A percentile compares a stretch with the other conserved stretches of the same genome.
Conservation (phyloP, 1,140 invertebrate species). For the Drosophila nasuta region DNA sequence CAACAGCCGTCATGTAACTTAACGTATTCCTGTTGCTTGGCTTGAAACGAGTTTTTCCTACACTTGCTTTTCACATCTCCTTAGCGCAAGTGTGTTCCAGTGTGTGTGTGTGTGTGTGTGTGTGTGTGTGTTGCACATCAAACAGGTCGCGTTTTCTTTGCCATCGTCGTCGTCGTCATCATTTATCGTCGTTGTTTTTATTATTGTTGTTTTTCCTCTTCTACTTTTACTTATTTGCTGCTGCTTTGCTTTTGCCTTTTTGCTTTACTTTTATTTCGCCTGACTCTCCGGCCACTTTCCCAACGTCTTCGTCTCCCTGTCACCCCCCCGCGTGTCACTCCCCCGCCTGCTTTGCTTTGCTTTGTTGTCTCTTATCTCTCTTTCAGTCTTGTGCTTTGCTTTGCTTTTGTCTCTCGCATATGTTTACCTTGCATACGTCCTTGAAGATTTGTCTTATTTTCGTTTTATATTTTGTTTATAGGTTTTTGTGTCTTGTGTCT, state of each 20-base stretch:
- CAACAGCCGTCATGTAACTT: conserved; percentile 2
- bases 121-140: conserved; percentile 56
- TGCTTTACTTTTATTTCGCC: conserved; percentile 30
- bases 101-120: conserved; percentile 10
- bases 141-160: conserved; percentile 80
- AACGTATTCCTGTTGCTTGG: conserved; percentile 47
- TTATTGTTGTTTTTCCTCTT: conserved; percentile 47
- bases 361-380: conserved; percentile 6
- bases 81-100: conserved; percentile 36
- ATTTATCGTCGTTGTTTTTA: conserved; percentile 40
- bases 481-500: conserved; percentile 55
- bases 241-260: conserved; percentile 16
- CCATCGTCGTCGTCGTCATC: conserved; percentile 35
- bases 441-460: conserved; percentile 82
- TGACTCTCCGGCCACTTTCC: conserved; percentile 45
- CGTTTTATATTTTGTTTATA: conserved; percentile 71
- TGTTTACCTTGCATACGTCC: conserved; percentile 82
- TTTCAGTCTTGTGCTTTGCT: conserved; percentile 4
- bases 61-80: conserved; percentile 82
- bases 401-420: conserved; percentile 48
- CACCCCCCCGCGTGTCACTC: conserved; percentile 10
- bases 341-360: conserved; percentile 20
- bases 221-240: conserved; percentile 70
- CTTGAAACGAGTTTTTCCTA: conserved; percentile 78
- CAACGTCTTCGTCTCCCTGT: conserved; percentile 7